Base-by-base conservation (phyloP, 2,113 vertebrate species). In the Takifugu flavidus region DNA sequence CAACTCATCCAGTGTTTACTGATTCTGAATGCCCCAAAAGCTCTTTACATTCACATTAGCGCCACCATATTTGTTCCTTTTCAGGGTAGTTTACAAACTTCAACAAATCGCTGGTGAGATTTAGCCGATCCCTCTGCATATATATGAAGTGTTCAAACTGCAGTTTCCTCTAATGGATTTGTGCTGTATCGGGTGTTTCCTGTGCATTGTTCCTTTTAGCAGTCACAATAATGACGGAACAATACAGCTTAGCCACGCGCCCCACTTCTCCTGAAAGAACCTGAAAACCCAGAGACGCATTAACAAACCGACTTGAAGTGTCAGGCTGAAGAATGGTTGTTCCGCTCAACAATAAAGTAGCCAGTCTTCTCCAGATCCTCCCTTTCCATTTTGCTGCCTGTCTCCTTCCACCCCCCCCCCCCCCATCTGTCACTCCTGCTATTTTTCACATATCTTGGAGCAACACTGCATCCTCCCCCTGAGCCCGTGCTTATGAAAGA, bases 321-420 rank as follows among this genome's bases (percentile, higher is more conserved):
- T 77, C 82, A 83, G 66, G 65, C 71, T 78, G 77, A 80, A 77
- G 74, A 82, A 78, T 80, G 51, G 66, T 69, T 55, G 56, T 57
- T 62, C 70, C 65, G 70, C 72, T 80, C 72, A 61, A 65, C 69
- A 78, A 82, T 87, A 86, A 82, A 85, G 79, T 45, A 56, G 72
- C 78, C 44, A 47, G 2, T 15, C 56, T 59, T 68, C 71, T 76
- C 49, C 57, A 65, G 79, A 82, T 77, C 76, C 80, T 73, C 74
- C 79, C 72, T 72, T 75, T 61, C 70, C 72, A 69, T 78, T 76
- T 77, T 59, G 68, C 80, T 68, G 67, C 69, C 74, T 80, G 74
- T 83, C 84, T 78, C 57, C 65, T 67, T 77, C 76, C 68, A 75
- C 79, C 79, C 55, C 14, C 50, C 13, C 76, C 51, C 69, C 39